These are phyloP conservation scores for Conus ventricosus DNA, from an alignment of 1,140 invertebrate genomes.

Conservation along the genomic window DNA sequence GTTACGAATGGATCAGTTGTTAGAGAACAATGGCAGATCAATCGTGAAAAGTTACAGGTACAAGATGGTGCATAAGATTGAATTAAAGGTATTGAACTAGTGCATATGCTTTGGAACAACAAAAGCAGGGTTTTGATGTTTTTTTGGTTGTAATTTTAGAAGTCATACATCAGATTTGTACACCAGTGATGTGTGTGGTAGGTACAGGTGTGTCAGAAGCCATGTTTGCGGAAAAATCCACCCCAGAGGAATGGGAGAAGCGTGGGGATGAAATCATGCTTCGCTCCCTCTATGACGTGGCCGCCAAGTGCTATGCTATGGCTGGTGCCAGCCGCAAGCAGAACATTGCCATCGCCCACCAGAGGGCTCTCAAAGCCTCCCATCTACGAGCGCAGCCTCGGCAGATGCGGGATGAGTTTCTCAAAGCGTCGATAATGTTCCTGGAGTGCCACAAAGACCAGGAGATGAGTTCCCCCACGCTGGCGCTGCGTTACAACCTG, in stretches of 20 bases:
- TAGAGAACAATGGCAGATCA: too few species aligned
- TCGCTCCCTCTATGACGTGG: constrained; percentile 61
- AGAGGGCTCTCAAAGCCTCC: constrained; percentile 58
- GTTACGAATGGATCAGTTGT: too few species aligned
- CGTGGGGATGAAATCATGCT: constrained; percentile 67
- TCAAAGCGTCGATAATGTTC: constrained; percentile 58
- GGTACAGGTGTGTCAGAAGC: constrained; percentile 37
- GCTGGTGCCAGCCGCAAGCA: constrained; percentile 51
- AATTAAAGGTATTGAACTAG: too few species aligned
- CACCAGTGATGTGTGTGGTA: too few species aligned
- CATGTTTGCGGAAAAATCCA: constrained; percentile 68
- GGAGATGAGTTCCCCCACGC: neutral
- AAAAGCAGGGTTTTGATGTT: too few species aligned
- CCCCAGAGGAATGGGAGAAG: constrained; percentile 59
- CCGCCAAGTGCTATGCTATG: constrained; percentile 66
- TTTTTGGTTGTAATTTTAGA: too few species aligned
- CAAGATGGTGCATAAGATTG: too few species aligned
- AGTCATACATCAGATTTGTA: too few species aligned
- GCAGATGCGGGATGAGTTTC: constrained; percentile 62
- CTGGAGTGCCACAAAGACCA: constrained; percentile 55
- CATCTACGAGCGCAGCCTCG: constrained; percentile 55
- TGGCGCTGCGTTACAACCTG: constrained; percentile 24
- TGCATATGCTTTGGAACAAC: too few species aligned
- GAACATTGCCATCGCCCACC: constrained; percentile 62
- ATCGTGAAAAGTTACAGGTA: too few species aligned